phyloP scores from a whole-genome alignment of 2,113 vertebrate species.

The Cepphus grylle region DNA sequence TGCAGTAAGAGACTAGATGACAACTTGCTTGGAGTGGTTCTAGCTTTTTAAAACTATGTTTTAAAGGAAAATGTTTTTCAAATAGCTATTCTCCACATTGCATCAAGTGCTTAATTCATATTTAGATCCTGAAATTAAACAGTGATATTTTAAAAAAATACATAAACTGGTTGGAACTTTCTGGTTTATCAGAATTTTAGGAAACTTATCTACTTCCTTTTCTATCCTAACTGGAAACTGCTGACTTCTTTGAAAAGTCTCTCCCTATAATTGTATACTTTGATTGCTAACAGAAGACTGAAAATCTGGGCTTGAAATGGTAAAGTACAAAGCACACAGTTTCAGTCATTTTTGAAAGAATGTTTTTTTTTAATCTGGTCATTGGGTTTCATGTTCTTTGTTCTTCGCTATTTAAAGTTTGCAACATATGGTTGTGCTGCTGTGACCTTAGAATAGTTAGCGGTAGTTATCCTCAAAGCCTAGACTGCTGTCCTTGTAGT shows the following conservation, averaged over 20 bases:
- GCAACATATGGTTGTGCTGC: background rate
- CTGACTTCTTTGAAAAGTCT: background rate
- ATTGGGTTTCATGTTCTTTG: background rate
- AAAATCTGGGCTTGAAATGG: background rate
- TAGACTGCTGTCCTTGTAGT: background rate
- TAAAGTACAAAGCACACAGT: background rate
- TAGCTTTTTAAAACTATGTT: background rate
- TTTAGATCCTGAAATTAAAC: background rate
- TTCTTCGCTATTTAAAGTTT: background rate
- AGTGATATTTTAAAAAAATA: background rate
- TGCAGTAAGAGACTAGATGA: background rate
- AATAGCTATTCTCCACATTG: background rate
- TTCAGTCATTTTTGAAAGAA: background rate
- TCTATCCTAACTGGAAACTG: background rate
- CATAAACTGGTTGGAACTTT: background rate
- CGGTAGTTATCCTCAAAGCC: background rate
- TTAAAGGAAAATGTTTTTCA: background rate
- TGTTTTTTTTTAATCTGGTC: background rate
- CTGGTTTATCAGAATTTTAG: background rate
- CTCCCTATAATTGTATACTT: conserved; percentile 1
- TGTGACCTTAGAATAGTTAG: background rate
- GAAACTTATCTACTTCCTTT: background rate
- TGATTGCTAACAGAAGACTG: background rate
- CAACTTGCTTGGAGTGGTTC: background rate
- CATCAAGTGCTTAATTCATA: background rate